Evolutionary conservation across 2,797 vertebrate genomes (phyloP).

Genomic region (Phataginus tricuspis): DNA sequence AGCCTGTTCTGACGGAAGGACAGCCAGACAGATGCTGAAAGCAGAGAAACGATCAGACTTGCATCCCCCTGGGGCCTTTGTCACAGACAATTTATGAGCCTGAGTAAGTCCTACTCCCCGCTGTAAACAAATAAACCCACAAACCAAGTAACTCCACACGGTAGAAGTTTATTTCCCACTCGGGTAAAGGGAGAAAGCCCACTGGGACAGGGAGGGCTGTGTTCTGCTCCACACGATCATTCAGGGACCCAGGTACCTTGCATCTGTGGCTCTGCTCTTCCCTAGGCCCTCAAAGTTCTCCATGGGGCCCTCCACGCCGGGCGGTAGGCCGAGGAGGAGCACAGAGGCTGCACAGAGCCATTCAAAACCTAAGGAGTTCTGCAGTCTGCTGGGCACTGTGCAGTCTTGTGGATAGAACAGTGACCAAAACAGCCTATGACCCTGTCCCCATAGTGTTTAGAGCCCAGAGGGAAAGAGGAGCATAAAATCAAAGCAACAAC

Average conservation of each 20-base stretch:
- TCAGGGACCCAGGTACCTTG: neutral
- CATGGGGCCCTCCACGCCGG: neutral
- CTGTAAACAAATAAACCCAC: neutral
- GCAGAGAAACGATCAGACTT: neutral
- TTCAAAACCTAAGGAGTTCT: neutral
- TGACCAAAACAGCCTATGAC: neutral
- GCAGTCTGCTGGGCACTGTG: neutral
- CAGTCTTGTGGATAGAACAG: neutral
- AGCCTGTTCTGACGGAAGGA: neutral
- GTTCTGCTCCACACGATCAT: neutral
- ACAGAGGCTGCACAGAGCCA: neutral
- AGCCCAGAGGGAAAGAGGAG: neutral
- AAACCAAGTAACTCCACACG: neutral
- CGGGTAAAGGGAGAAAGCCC: neutral
- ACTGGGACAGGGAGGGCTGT: neutral
- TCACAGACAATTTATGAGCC: neutral
- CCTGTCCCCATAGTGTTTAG: neutral
- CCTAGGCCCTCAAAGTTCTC: neutral
- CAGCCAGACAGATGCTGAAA: neutral
- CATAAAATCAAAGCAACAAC: neutral
- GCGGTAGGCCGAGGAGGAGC: neutral
- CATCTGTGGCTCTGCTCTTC: neutral
- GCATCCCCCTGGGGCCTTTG: neutral
- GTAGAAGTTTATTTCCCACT: neutral
- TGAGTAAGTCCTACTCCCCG: neutral